Conservation (phyloP, 2,797 vertebrate species). For the Pantherophis alleghaniensis region DNA sequence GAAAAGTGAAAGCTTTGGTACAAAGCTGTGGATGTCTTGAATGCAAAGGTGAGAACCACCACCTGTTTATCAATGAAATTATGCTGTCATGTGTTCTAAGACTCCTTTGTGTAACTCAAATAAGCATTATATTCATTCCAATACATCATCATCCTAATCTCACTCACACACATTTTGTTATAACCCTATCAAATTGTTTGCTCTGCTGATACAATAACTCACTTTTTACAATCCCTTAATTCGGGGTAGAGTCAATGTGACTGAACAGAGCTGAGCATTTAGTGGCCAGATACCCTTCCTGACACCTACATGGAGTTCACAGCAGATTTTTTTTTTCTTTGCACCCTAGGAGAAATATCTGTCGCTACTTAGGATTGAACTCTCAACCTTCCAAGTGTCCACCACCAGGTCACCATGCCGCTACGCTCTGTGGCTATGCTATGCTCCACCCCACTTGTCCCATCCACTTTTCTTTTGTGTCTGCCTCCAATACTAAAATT, state of each 20-base stretch:
- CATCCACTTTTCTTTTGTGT: neutral
- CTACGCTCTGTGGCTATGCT: neutral
- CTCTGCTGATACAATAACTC: neutral
- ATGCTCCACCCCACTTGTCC: neutral
- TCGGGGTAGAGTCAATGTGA: too few relatives aligned
- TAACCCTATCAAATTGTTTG: neutral
- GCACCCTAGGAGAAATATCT: neutral
- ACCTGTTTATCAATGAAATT: neutral
- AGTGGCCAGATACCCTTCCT: neutral
- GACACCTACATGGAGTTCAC: neutral
- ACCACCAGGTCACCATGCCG: too few relatives aligned
- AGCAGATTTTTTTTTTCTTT: neutral
- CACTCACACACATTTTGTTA: neutral
- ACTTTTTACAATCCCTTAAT: neutral
- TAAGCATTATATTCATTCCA: neutral
- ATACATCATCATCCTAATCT: neutral
- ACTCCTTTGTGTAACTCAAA: neutral
- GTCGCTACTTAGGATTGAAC: neutral
- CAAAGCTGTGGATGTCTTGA: neutral
- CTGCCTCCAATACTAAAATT: neutral
- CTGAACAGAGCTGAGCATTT: neutral
- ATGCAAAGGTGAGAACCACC: neutral
- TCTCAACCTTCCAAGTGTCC: neutral
- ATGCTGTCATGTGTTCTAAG: neutral
- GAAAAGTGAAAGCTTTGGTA: neutral